phyloP scores from a whole-genome alignment of 2,888 invertebrate genomes.

The Lissocephala sabroskyi region DNA sequence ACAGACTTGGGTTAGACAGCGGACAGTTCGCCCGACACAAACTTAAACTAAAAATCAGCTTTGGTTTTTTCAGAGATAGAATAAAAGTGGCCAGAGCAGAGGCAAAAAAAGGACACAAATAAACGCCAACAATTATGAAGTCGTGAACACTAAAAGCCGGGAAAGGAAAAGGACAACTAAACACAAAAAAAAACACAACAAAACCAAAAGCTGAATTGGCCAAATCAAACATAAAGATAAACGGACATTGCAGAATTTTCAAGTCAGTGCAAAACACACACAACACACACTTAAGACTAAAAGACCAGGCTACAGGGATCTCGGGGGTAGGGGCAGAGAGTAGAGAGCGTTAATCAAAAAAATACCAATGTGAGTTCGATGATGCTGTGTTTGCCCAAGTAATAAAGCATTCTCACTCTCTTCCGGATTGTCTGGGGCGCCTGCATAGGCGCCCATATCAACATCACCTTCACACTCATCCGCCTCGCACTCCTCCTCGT shows the following conservation, averaged over 20 bases:
- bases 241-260: too few relatives aligned
- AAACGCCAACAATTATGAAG: constrained; percentile 48
- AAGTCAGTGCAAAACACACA: constrained; percentile 7
- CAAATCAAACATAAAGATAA: background rate
- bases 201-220: constrained; percentile 17
- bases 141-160: constrained; percentile 54
- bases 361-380: constrained; percentile 73
- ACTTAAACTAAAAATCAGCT: constrained; percentile 9
- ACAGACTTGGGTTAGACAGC: constrained; percentile 11
- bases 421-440: constrained; percentile 70
- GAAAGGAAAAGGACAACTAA: constrained; percentile 6
- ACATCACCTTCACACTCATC: constrained; percentile 71
- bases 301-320: constrained; percentile 30
- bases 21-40: constrained; percentile 13
- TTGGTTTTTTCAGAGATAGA: constrained; percentile 31
- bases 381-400: constrained; percentile 72
- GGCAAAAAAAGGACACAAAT: constrained; percentile 33
- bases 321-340: background rate
- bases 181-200: constrained; percentile 15
- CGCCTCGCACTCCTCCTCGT: constrained; percentile 77
- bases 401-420: constrained; percentile 74
- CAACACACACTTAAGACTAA: constrained; percentile 19
- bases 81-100: too few relatives aligned
- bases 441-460: constrained; percentile 67
- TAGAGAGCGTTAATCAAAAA: constrained; percentile 70